Evolutionary conservation across 2,888 invertebrate genomes (phyloP).

Genomic region (Agapostemon virescens): DNA sequence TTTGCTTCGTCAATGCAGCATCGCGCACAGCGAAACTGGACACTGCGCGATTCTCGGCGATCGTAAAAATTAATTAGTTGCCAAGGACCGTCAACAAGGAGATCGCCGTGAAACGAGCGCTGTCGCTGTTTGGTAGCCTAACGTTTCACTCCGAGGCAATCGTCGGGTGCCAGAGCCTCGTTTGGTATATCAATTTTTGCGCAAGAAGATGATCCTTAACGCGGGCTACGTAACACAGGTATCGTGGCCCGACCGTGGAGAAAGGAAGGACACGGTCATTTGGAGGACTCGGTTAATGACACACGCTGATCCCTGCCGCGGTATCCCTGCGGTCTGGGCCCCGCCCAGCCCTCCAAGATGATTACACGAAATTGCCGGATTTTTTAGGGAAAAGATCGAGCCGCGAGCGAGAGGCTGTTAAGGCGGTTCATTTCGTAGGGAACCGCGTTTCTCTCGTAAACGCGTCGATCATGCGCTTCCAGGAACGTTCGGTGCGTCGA

Average conservation of each 20-base stretch:
- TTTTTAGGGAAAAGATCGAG: conserved; percentile 67
- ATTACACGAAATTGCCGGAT: conserved; percentile 74
- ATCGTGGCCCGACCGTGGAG: conserved; percentile 49
- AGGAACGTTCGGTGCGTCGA: conserved; percentile 8
- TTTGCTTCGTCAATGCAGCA: too few species aligned
- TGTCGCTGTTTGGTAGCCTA: not conserved
- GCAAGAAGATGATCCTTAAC: conserved; percentile 16
- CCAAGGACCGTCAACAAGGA: not conserved
- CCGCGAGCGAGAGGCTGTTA: conserved; percentile 54
- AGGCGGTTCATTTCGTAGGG: conserved; percentile 66
- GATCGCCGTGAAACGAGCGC: not conserved
- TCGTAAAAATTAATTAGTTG: not conserved
- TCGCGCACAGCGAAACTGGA: too few species aligned
- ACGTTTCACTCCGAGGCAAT: not conserved
- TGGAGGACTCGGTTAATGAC: conserved; percentile 70
- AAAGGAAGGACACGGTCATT: conserved; percentile 55
- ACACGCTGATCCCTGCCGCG: conserved; percentile 61
- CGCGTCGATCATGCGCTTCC: conserved; percentile 45
- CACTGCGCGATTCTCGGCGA: not conserved
- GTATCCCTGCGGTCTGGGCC: conserved; percentile 67
- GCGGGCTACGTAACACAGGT: conserved; percentile 38
- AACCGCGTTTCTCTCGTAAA: conserved; percentile 46
- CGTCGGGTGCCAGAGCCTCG: not conserved
- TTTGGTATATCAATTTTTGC: conserved; percentile 27
- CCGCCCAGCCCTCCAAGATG: conserved; percentile 72